phyloP scores from a whole-genome alignment of 2,888 invertebrate species.

The Scaeva pyrastri region DNA sequence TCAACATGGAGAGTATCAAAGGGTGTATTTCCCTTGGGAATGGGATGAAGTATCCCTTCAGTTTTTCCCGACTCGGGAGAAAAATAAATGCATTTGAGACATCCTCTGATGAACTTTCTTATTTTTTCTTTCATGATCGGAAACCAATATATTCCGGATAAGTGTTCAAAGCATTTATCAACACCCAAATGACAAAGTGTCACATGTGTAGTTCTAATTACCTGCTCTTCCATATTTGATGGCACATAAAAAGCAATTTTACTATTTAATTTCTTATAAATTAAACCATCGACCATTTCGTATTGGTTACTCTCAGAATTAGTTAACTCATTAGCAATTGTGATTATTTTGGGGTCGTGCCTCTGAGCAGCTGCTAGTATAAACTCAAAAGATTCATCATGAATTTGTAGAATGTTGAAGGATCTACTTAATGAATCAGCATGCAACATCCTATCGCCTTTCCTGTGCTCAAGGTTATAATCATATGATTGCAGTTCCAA shows the following conservation, averaged over 20 bases:
- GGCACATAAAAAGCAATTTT: background rate
- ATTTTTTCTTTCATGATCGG: constrained; percentile 2
- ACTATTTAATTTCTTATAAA: constrained; percentile 15
- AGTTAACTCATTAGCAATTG: constrained; percentile 66
- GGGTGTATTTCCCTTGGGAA: background rate
- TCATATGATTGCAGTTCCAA: constrained; percentile 71
- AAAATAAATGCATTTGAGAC: background rate
- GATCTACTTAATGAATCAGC: constrained; percentile 77
- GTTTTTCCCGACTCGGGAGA: background rate
- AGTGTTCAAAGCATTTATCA: background rate
- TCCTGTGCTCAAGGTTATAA: constrained; percentile 74
- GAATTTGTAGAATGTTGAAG: constrained; percentile 36
- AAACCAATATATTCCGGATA: background rate
- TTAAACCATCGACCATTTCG: constrained; percentile 42
- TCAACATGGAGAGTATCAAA: background rate
- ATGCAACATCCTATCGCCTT: background rate
- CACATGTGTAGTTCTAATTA: background rate
- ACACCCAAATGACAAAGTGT: background rate
- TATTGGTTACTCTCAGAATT: constrained; percentile 28
- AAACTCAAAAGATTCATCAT: constrained; percentile 42
- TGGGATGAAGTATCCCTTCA: background rate
- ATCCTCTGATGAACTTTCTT: background rate
- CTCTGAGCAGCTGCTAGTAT: constrained; percentile 50
- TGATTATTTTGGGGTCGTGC: constrained; percentile 73
- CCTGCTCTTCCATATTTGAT: constrained; percentile 66